Evolutionary conservation across 2,797 vertebrate genomes (phyloP), one percentile per base, ranked within the genome.

Genomic region (Amniataba percoides): DNA sequence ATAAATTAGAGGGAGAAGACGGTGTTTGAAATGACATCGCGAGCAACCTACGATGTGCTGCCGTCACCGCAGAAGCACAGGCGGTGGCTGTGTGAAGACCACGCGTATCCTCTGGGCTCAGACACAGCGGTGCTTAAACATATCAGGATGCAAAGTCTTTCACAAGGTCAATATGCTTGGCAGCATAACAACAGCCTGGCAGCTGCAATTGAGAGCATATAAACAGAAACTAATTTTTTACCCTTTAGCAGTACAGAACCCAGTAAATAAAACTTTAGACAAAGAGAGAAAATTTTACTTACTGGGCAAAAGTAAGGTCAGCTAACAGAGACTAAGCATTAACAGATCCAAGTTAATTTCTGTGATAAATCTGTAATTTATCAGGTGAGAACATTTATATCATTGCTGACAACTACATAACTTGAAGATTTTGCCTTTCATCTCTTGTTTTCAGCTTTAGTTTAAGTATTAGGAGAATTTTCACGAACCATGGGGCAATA

Each of bases 161-260:
- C 51, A 68, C 77, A 86, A 86, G 86, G 84, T 88, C 84, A 74
- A 48, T 49, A 48, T 25, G 42, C 61, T 71, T 81, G 79, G 69
- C 77, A 76, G 77, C 67, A 64, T 75, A 82, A 74, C 67, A 75
- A 74, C 52, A 76, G 40, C 58, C 64, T 65, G 48, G 66, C 77
- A 81, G 71, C 71, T 55, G 56, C 36, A 62, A 74, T 40, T 31
- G 70, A 66, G 56, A 66, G 55, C 53, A 55, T 46, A 59, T 66
- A 68, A 75, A 80, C 65, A 82, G 13, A 69, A 69, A 67, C 10
- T 5, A 0, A 6, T 11, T 48, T 59, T 74, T 51, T 46, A 21
- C 5, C 74, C 58, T 45, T 60, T 18, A 15, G 76, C 74, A 13
- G 36, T 8, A 45, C 42, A 42, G 51, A 65, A 45, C 5, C 14